Conservation (phyloP, 2,113 vertebrate genomes). For the Stegastes partitus region DNA sequence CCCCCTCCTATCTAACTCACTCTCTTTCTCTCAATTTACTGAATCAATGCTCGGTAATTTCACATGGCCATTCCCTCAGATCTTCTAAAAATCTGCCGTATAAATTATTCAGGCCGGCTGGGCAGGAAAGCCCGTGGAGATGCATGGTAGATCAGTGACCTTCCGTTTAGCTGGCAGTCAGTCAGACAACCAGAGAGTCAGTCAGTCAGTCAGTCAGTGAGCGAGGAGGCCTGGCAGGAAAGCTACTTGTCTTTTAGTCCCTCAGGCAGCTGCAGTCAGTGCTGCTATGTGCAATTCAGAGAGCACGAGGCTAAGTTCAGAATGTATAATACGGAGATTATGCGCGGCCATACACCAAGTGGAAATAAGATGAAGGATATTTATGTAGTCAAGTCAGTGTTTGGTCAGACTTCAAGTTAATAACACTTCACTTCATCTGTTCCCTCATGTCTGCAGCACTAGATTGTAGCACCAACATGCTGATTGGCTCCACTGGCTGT, state of each 20-base stretch:
- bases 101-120: conserved; percentile 78
- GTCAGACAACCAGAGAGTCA: conserved; percentile 50
- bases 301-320: conserved; percentile 7
- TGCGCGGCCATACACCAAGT: not conserved
- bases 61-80: conserved; percentile 70
- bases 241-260: conserved; percentile 33
- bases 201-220: conserved; percentile 40
- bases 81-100: conserved; percentile 74
- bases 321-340: conserved; percentile 34
- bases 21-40: conserved; percentile 63
- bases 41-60: conserved; percentile 80
- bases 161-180: conserved; percentile 66
- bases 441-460: conserved; percentile 29
- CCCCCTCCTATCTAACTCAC: not conserved
- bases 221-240: conserved; percentile 13
- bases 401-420: conserved; percentile 11
- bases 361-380: conserved; percentile 24
- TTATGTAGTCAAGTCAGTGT: conserved; percentile 39
- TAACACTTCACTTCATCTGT: conserved; percentile 29
- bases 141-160: conserved; percentile 68
- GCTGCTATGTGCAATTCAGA: conserved; percentile 22
- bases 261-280: conserved; percentile 40
- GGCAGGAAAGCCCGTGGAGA: conserved; percentile 64
- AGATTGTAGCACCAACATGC: not conserved
- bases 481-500: conserved; percentile 1